Evolutionary conservation across 64 coral and sea anemone species (phyloP), one percentile per base, ranked within the genome.

Genomic region (Montipora cactus): DNA sequence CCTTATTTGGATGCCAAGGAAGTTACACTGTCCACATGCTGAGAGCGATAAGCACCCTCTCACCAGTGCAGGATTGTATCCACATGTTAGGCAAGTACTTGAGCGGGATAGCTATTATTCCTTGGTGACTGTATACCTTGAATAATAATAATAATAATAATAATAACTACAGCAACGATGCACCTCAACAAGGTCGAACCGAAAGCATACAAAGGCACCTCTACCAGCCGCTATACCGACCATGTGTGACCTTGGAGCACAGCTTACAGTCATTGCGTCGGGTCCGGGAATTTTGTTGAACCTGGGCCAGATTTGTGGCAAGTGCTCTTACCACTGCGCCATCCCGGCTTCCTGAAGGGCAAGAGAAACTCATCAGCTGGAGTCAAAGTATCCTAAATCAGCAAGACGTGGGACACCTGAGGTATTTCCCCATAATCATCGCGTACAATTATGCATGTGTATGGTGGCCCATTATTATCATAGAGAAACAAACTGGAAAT

Each of bases 401-500:
- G 59, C 77, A 92, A 5, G 83, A 92, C 61, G 8, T 81, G 16
- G 83, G 84, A 1, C 94, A 92, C 67, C 15, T 49, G 13, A 49
- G 51, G 44, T 76, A 92, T 71, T 98, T 98, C 47, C 96, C 84
- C 9, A 75, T 81, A 6, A 70, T 98, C 7, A 46, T 92, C 4
- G 89, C 96, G 0, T 85, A 98, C 19, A 85, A 89, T 14, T 92
- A 95, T 59, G 83, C 84, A 3, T 98, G 93, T 89, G 96, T 37
- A 37, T 37, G 37, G 37, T 37, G 37, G 37, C 37, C 37, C 37
- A 37, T 37, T 37, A 37, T 37, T 37, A 37, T 37, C 37, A 37
- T 37, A 37, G 37, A 37, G 2, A 37, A 37, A 37, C 37, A 2
- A 37, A 37, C 37, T 37, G 37, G 37, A 37, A 37, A 37, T 37